Evolutionary conservation across 1,140 invertebrate genomes (phyloP), one percentile per base, ranked within the genome.

Genomic region (Listronotus bonariensis): DNA sequence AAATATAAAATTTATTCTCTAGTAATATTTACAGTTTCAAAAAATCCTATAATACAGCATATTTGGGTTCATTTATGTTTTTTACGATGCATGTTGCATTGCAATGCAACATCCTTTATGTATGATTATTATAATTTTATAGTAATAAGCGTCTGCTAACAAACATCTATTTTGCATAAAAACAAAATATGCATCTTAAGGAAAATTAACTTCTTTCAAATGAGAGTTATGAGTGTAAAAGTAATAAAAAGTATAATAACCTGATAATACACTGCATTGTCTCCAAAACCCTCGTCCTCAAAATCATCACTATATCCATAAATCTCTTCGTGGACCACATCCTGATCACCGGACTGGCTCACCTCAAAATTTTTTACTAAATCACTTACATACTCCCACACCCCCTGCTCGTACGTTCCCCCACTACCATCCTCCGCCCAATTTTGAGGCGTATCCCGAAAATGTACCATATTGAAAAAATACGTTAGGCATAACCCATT

Each of bases 371-470:
- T 75, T 59, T 77, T 81, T 12, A 81, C 73, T 59, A 81, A 67
- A 61, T 79, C 77, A 69, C 75, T 79, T 51, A 81, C 79, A 51
- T 80, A 80, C 64, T 81, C 79, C 80, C 80, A 81, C 6, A 80
- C 75, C 5, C 77, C 74, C 57, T 78, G 69, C 58, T 75, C 74
- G 11, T 73, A 43, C 10, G 34, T 36, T 12, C 34, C 34, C 8
- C 8, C 34, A 36, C 34, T 36, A 36, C 43, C 56, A 10, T 32
- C 18, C 11, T n/a, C 56, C 9, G 26, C 59, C 67, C 15, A 71
- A 63, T 43, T 76, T 76, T 68, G 74, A 69, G 68, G 75, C n/a
- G 36, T 18, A 3, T 58, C 42, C 10, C 34, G 20, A n/a, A 58
- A 58, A n/a, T 46, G 76, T 61, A 80, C 77, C 77, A 79, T 79